Conservation (phyloP, 64 coral and sea anemone species). For the Platygyra sinensis region DNA sequence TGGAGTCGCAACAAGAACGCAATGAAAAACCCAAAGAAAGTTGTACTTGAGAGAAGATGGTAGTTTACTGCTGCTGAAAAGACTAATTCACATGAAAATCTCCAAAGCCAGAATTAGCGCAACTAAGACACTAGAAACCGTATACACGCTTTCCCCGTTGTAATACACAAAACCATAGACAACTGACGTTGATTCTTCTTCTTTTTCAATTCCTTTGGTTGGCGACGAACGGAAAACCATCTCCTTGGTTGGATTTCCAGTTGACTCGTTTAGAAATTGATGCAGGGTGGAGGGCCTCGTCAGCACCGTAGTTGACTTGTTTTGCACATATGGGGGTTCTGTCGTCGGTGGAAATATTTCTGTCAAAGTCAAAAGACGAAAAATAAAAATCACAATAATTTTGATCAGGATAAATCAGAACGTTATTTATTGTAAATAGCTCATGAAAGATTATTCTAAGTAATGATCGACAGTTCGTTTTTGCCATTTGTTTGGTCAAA, state of each 20-base stretch:
- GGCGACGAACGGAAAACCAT: neutral
- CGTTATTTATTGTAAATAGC: too few species aligned
- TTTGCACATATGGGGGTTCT: neutral
- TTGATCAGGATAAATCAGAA: too few species aligned
- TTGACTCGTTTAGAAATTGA: neutral
- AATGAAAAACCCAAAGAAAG: too few species aligned
- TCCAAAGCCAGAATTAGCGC: neutral
- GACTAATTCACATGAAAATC: neutral
- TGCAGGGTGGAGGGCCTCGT: neutral
- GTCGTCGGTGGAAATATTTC: neutral
- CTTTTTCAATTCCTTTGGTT: neutral
- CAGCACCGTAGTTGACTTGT: neutral
- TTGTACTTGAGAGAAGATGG: too few species aligned
- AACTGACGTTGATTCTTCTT: neutral
- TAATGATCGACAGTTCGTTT: too few species aligned
- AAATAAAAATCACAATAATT: neutral
- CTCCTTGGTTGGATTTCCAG: neutral
- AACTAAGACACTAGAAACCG: neutral
- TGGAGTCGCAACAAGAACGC: too few species aligned
- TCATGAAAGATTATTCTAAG: too few species aligned
- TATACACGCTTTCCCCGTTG: neutral
- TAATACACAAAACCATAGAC: neutral
- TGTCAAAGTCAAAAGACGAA: neutral
- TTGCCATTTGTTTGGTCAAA: too few species aligned
- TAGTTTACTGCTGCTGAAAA: too few species aligned